These are phyloP conservation scores for Cyrtonyx montezumae DNA, from an alignment of 2,113 vertebrate species.

Conservation along the genomic window DNA sequence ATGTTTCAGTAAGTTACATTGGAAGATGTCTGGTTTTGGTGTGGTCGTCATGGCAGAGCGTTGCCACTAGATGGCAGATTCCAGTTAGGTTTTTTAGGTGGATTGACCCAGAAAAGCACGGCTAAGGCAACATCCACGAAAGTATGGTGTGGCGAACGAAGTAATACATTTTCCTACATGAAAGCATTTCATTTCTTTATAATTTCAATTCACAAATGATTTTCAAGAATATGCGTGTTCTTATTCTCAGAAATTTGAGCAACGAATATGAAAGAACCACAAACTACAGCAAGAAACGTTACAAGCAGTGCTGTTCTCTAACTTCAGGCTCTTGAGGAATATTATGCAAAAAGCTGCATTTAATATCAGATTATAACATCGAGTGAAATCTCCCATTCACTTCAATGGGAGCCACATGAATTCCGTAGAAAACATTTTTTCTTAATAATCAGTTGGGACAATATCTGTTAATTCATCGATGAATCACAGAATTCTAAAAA, in stretches of 20 bases:
- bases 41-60: not conserved
- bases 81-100: not conserved
- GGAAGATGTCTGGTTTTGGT: not conserved
- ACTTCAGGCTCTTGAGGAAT: not conserved
- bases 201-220: not conserved
- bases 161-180: not conserved
- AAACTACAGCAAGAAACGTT: not conserved
- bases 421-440: not conserved
- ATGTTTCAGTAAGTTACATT: not conserved
- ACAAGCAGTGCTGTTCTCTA: not conserved
- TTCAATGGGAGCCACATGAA: not conserved
- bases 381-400: not conserved
- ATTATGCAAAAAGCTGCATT: constrained; percentile 6
- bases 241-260: not conserved
- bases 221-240: not conserved
- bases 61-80: constrained; percentile 69
- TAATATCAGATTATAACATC: not conserved
- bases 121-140: not conserved
- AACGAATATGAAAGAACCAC: not conserved
- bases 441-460: not conserved
- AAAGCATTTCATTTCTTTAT: not conserved
- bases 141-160: not conserved
- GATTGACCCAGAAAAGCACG: not conserved
- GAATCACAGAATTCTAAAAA: not conserved
- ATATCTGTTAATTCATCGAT: not conserved